Evolutionary conservation across 1,140 invertebrate genomes (phyloP), one percentile per base, ranked within the genome.

Genomic region (Eueides isabella): DNA sequence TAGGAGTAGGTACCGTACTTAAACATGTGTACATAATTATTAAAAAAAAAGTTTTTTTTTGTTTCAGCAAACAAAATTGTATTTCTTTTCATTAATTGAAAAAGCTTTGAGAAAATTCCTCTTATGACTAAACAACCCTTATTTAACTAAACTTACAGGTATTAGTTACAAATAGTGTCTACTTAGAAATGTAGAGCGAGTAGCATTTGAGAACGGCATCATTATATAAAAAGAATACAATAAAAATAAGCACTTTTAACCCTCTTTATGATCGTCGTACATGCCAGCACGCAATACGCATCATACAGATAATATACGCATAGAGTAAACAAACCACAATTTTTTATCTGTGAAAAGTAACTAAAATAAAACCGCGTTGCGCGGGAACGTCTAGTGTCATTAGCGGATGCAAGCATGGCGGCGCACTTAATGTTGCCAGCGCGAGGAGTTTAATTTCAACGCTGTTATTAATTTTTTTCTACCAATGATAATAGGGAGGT

Each of bases 341-440:
- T 83, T 80, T 77, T 81, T 82, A 80, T 79, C 78, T 81, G 67
- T 75, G 61, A 78, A 80, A 85, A 85, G 80, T 81, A 81, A 84
- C 81, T 84, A 83, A 80, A 84, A 81, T 83, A 83, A 84, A 80
- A 82, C 73, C 66, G 74, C 74, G 72, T 28, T 74, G 76, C 74
- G 72, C 33, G 75, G 79, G 69, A 77, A 71, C 75, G 78, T 88
- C 74, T 86, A 89, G 88, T 88, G 86, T 87, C 88, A 89, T 89
- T 89, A 88, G 74, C 74, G 84, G 30, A 70, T 63, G 73, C 72
- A 81, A 80, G 85, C 85, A 85, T 84, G 79, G 83, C 82, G 80
- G 80, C 70, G 77, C 77, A 83, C 79, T 87, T 86, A 83, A 85
- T 83, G 83, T 86, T 88, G 78, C 83, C 84, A 86, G 75, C 81